Evolutionary conservation across 1,140 invertebrate species (phyloP).

Genomic region (Drosophila auraria): DNA sequence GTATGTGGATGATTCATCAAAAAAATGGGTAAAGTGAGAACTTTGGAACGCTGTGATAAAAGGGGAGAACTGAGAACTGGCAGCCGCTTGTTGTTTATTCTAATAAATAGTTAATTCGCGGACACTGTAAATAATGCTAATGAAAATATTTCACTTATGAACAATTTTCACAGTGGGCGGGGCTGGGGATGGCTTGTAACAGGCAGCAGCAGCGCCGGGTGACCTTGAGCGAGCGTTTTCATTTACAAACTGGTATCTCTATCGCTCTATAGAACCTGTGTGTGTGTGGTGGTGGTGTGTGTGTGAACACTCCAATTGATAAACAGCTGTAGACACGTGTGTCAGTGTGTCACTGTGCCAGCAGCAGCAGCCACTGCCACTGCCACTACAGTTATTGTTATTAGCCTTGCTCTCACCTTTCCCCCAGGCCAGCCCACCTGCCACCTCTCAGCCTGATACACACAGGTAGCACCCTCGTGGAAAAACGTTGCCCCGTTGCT

Average conservation of each 20-base stretch:
- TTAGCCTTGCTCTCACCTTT: slow-evolving; percentile 37
- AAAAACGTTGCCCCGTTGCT: slow-evolving; percentile 15
- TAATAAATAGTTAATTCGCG: slow-evolving; percentile 51
- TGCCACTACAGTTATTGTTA: slow-evolving; percentile 30
- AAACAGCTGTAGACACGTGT: slow-evolving; percentile 45
- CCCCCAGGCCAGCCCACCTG: not conserved
- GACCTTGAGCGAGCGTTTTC: slow-evolving; percentile 69
- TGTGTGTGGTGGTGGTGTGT: slow-evolving; percentile 21
- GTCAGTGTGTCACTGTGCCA: slow-evolving; percentile 53
- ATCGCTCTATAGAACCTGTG: slow-evolving; percentile 1
- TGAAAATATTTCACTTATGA: slow-evolving; percentile 63
- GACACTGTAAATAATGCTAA: slow-evolving; percentile 49
- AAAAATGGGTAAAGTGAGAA: slow-evolving; percentile 16
- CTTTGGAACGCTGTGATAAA: slow-evolving; percentile 2
- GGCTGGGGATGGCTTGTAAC: slow-evolving; percentile 22
- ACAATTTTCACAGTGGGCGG: slow-evolving; percentile 25
- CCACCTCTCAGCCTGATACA: too few species aligned
- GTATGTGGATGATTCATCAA: slow-evolving; percentile 21
- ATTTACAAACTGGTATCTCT: slow-evolving; percentile 70
- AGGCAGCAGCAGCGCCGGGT: slow-evolving; percentile 13
- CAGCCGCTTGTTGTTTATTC: slow-evolving; percentile 51
- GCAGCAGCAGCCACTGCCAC: not conserved
- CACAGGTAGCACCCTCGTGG: not conserved
- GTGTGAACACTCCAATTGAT: slow-evolving; percentile 36
- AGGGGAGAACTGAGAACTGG: slow-evolving; percentile 22